phyloP scores from a whole-genome alignment of 2,797 vertebrate species.

The Pseudotriccus pelzelni region DNA sequence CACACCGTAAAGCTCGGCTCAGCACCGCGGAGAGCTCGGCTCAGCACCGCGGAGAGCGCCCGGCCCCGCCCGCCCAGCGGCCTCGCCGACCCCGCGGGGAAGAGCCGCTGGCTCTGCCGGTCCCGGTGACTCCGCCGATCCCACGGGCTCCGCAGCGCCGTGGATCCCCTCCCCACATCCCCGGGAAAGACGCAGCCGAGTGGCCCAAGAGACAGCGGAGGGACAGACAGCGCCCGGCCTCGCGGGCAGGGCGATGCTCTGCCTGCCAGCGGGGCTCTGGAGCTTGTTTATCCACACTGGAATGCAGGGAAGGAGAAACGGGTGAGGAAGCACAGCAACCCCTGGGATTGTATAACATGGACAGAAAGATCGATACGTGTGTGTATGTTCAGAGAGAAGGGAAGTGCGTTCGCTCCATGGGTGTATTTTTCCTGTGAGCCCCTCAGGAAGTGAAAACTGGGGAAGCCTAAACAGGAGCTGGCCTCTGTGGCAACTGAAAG shows the following conservation, averaged over 20 bases:
- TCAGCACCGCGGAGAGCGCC: neutral
- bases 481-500: constrained; percentile 17
- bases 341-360: neutral
- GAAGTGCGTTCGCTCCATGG: neutral
- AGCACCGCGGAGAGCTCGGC: neutral
- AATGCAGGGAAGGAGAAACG: neutral
- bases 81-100: neutral
- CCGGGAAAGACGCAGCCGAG: neutral
- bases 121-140: neutral
- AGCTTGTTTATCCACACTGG: neutral
- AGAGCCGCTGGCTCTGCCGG: neutral
- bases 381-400: neutral
- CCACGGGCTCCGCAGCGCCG: neutral
- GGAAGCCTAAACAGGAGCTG: constrained; percentile 10
- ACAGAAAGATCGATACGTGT: neutral
- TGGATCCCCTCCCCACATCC: neutral
- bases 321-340: neutral
- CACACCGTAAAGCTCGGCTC: neutral
- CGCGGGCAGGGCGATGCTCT: neutral
- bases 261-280: neutral
- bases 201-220: neutral
- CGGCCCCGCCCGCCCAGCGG: neutral
- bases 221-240: neutral
- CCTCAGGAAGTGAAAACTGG: constrained; percentile 16
- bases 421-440: neutral